Percentiles rank a stretch among this genome's conserved stretches.
Conservation (phyloP, 2,797 vertebrate genomes). For the Micrastur ruficollis region DNA sequence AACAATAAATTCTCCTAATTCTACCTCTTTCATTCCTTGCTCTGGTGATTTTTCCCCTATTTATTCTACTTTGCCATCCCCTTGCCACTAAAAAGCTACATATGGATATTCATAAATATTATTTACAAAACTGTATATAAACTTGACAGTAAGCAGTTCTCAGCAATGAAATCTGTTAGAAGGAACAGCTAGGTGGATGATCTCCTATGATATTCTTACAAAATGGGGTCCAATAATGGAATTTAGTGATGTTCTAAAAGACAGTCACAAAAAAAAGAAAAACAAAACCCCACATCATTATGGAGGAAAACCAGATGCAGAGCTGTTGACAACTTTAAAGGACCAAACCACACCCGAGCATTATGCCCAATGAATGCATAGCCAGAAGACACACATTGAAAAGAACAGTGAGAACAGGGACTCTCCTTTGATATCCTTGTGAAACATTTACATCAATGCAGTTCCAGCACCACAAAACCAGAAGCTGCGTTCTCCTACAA, state of each 20-base stretch:
- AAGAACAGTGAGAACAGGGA: background rate
- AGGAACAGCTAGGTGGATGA: background rate
- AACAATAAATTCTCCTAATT: background rate
- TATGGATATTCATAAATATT: background rate
- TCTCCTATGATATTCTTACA: background rate
- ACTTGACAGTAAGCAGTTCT: background rate
- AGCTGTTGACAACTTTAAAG: background rate
- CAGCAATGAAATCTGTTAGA: background rate
- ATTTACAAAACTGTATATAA: background rate
- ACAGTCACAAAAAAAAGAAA: background rate
- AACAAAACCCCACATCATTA: background rate
- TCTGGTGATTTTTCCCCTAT: background rate
- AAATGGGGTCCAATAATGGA: fast-evolving
- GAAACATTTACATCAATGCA: background rate
- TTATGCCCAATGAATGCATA: fast-evolving
- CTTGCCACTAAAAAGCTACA: background rate
- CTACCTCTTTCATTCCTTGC: background rate
- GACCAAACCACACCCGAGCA: background rate
- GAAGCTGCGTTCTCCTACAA: background rate
- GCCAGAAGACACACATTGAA: background rate
- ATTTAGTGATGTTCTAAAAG: background rate
- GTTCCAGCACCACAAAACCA: background rate
- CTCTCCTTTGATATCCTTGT: background rate
- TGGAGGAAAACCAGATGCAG: background rate
- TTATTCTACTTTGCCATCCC: background rate